phyloP scores from a whole-genome alignment of 2,797 vertebrate species.

The Anguilla anguilla region DNA sequence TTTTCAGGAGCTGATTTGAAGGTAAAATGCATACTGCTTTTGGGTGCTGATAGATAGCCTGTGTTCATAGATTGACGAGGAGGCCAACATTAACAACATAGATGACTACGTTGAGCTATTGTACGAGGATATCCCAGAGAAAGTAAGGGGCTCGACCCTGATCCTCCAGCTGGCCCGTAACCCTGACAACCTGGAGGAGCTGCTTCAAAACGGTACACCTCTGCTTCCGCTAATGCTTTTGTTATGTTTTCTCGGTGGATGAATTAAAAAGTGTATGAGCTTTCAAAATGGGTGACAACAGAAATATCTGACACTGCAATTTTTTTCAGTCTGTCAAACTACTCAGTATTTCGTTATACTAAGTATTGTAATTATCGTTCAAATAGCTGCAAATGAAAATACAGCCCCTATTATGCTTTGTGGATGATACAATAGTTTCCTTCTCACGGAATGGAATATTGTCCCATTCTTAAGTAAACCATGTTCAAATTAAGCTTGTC shows the following conservation, averaged over 20 bases:
- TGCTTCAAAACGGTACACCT: conserved; percentile 82
- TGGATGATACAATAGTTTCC: conserved; percentile 3
- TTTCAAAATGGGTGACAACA: background rate
- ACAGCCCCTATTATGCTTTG: background rate
- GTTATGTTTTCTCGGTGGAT: background rate
- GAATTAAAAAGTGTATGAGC: background rate
- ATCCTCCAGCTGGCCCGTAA: conserved; percentile 89
- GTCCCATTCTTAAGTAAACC: conserved; percentile 36
- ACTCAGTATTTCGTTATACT: background rate
- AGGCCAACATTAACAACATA: conserved; percentile 86
- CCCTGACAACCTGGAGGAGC: conserved; percentile 90
- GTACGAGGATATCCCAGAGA: conserved; percentile 91
- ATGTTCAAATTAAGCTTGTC: conserved; percentile 25
- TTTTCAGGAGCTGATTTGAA: background rate
- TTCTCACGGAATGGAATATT: background rate
- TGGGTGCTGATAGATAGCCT: background rate
- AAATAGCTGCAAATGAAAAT: background rate
- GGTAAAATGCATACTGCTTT: background rate
- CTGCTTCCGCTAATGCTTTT: background rate
- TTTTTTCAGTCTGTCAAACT: background rate
- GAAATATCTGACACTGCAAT: background rate
- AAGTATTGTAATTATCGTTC: background rate
- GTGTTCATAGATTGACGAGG: conserved; percentile 72
- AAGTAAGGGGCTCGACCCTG: conserved; percentile 86
- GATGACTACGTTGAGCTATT: conserved; percentile 91